Evolutionary conservation across 2,113 vertebrate genomes (phyloP).

Genomic region (Heterochromis multidens): DNA sequence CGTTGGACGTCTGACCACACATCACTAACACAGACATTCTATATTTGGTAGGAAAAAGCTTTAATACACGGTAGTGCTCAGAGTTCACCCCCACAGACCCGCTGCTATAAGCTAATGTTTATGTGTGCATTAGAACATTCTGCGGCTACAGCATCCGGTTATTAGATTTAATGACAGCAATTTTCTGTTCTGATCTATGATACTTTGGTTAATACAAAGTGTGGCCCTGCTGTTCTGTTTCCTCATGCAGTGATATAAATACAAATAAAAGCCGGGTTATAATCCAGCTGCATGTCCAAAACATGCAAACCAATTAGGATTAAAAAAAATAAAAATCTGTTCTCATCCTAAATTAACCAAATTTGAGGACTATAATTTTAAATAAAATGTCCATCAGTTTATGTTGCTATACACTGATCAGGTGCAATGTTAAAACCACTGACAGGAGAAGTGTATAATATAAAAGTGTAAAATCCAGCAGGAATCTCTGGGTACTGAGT

Average conservation of each 20-base stretch:
- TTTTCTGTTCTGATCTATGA: constrained; percentile 52
- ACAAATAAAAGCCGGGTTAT: constrained; percentile 5
- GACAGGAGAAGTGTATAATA: background rate
- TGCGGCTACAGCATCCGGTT: constrained; percentile 1
- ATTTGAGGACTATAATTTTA: background rate
- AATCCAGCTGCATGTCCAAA: background rate
- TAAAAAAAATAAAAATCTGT: background rate
- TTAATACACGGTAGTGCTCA: background rate
- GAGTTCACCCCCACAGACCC: constrained; percentile 1
- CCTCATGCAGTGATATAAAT: constrained; percentile 15
- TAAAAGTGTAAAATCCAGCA: no score
- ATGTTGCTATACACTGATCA: background rate
- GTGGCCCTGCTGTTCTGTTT: constrained; percentile 25
- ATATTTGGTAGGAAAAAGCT: background rate
- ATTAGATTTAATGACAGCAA: constrained; percentile 53
- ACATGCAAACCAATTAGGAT: background rate
- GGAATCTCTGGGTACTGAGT: no score
- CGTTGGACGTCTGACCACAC: constrained; percentile 5
- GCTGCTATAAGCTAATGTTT: background rate
- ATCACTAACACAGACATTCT: background rate
- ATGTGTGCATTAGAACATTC: constrained; percentile 42
- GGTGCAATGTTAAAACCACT: background rate
- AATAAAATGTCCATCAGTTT: background rate
- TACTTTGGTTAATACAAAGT: constrained; percentile 21
- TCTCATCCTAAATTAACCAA: background rate